These are phyloP conservation scores for Sminthopsis crassicaudata DNA, from an alignment of 2,113 vertebrate genomes.

Conservation along the genomic window DNA sequence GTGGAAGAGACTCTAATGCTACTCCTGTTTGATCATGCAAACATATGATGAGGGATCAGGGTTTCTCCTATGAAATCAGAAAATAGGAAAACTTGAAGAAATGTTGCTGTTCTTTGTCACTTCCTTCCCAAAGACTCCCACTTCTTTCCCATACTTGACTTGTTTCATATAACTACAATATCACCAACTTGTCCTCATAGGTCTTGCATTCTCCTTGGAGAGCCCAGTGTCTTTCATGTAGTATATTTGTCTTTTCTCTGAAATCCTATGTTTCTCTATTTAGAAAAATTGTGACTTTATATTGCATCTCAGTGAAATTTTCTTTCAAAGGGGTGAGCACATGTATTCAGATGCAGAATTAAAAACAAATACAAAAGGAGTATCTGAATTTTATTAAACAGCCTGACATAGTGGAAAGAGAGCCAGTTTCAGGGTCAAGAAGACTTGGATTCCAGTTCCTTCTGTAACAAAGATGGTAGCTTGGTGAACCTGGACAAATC, in stretches of 20 bases:
- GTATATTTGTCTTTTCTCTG: no score
- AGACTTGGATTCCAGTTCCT: conserved; percentile 38
- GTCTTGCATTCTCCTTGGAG: neutral
- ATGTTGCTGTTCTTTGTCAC: conserved; percentile 44
- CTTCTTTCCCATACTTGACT: conserved; percentile 15
- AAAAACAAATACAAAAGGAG: no score
- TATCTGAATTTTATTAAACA: no score
- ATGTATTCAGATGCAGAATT: no score
- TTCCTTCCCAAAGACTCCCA: neutral
- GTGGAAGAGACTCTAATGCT: neutral
- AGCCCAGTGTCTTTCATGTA: conserved; percentile 34
- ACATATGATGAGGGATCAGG: conserved; percentile 15
- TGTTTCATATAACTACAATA: conserved; percentile 44
- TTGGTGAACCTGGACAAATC: conserved; percentile 35
- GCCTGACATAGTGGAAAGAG: no score
- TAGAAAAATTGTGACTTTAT: no score
- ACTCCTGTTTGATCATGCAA: conserved; percentile 46
- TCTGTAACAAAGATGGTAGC: conserved; percentile 16
- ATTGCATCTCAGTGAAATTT: no score
- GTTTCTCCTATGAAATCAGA: conserved; percentile 52
- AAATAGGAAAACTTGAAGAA: conserved; percentile 26
- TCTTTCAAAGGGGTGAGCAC: no score
- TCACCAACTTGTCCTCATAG: conserved; percentile 10
- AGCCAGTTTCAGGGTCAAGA: no score
- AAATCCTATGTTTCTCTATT: no score